Conservation (phyloP, 2,113 vertebrate species). For the Bungarus multicinctus region DNA sequence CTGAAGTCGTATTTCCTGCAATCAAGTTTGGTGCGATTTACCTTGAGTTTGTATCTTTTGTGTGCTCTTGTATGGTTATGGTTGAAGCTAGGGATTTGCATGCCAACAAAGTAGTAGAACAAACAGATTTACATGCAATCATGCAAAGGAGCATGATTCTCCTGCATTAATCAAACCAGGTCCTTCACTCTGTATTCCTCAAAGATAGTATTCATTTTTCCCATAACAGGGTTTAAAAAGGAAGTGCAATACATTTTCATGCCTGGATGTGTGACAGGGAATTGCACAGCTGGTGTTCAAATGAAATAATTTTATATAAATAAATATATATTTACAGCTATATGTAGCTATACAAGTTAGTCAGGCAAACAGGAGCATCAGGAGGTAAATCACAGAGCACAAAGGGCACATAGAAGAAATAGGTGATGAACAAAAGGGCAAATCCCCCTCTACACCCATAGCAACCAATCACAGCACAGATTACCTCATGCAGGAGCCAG, state of each 20-base stretch:
- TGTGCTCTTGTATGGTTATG: too few species aligned
- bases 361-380: neutral
- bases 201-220: neutral
- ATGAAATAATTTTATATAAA: neutral
- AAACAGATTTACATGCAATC: neutral
- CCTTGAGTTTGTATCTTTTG: too few species aligned
- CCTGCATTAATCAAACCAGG: neutral
- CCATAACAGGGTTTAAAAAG: neutral
- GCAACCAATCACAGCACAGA: neutral
- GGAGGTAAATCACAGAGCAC: neutral
- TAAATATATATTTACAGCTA: neutral
- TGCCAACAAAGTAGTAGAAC: neutral
- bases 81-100: neutral
- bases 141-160: neutral
- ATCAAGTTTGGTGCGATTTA: too few species aligned
- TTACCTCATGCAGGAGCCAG: neutral
- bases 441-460: neutral
- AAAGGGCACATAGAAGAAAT: neutral
- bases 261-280: neutral
- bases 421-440: neutral
- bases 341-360: neutral
- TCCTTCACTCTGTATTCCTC: neutral
- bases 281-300: neutral
- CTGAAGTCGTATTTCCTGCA: too few species aligned
- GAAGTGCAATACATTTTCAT: neutral